These are phyloP conservation scores for Drosophila ercepeae DNA, from an alignment of 1,140 invertebrate genomes.

Conservation along the genomic window DNA sequence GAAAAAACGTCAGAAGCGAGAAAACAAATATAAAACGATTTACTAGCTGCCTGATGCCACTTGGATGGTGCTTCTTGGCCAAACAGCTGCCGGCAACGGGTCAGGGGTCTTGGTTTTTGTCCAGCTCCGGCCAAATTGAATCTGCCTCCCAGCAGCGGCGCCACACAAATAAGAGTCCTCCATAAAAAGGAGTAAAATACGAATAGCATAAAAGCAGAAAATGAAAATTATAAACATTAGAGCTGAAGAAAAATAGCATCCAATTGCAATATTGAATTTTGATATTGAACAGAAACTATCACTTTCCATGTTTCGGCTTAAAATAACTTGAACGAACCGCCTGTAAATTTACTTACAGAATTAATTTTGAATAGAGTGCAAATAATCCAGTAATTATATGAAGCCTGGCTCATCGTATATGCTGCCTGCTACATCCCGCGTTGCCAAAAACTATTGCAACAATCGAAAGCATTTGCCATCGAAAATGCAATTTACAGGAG, in stretches of 20 bases:
- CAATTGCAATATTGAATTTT: background rate
- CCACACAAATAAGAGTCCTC: conserved; percentile 21
- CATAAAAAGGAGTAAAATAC: conserved; percentile 56
- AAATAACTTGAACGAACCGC: background rate
- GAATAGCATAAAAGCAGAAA: conserved; percentile 49
- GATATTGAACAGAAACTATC: background rate
- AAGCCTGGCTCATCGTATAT: background rate
- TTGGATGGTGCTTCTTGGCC: conserved; percentile 56
- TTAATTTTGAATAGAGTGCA: conserved; percentile 9
- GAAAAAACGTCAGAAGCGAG: conserved; percentile 38
- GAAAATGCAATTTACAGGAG: conserved; percentile 34
- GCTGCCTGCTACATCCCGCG: too few species aligned
- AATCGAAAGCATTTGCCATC: conserved; percentile 7
- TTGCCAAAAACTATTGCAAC: conserved; percentile 2
- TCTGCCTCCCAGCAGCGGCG: conserved; percentile 39
- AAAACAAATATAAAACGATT: conserved; percentile 80
- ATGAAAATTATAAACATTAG: conserved; percentile 65
- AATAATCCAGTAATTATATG: background rate
- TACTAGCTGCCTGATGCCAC: conserved; percentile 68
- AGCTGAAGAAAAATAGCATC: background rate
- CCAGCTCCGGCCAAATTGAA: conserved; percentile 66
- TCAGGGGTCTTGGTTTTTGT: conserved; percentile 20
- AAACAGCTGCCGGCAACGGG: conserved; percentile 72
- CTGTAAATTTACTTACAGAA: conserved; percentile 19
- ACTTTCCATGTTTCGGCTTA: background rate